Percentiles rank a stretch among this genome's conserved stretches.
Conservation (phyloP, 2,797 vertebrate species). For the Molothrus aeneus region DNA sequence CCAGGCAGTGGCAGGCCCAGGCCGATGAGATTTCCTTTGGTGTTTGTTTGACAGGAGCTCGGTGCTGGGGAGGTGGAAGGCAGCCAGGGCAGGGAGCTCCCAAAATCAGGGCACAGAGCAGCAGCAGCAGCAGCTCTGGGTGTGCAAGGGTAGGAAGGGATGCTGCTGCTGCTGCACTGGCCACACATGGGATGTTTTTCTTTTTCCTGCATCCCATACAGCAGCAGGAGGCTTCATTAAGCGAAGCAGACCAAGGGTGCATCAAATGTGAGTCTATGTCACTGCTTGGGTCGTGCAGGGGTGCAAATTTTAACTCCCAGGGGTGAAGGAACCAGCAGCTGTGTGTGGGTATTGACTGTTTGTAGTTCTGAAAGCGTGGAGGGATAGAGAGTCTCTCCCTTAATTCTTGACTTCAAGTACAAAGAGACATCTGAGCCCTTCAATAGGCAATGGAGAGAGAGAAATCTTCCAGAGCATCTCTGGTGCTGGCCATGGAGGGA, state of each 20-base stretch:
- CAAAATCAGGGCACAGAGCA: neutral
- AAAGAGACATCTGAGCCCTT: neutral
- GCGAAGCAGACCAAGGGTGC: neutral
- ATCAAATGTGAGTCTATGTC: neutral
- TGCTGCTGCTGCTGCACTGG: neutral
- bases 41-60: neutral
- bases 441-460: neutral
- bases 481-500: neutral
- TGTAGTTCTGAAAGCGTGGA: neutral
- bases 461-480: accelerated
- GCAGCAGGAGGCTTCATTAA: neutral
- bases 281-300: neutral
- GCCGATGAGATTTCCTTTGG: neutral
- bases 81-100: neutral
- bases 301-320: neutral
- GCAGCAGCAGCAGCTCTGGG: neutral
- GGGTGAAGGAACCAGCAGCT: neutral
- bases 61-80: neutral
- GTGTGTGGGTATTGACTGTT: neutral
- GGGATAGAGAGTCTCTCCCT: neutral
- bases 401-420: neutral
- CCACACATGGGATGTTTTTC: neutral
- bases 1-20: neutral
- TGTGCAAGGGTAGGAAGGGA: neutral
- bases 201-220: neutral